Evolutionary conservation across 2,797 vertebrate genomes (phyloP), one percentile per base, ranked within the genome.

Genomic region (Intellagama lesueurii): DNA sequence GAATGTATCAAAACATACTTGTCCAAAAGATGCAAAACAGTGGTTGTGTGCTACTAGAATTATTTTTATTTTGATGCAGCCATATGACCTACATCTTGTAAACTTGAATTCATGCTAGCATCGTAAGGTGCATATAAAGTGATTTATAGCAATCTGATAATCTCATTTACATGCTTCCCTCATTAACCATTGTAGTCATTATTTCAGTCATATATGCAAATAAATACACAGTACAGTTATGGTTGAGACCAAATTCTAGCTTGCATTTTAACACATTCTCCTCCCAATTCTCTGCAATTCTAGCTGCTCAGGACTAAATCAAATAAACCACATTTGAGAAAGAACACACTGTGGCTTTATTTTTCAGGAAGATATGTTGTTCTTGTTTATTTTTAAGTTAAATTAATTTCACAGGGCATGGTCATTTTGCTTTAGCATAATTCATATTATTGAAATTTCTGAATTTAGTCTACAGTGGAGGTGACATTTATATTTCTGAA

Each of bases 311-410:
- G n/a, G 87, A 81, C 2, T 84, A 87, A 52, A 87, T 72, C 35
- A 75, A 72, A 77, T 75, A 32, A 82, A 19, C 85, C 86, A 40
- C 77, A 79, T 89, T 69, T 86, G 52, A 68, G 83, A 49, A 75
- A 30, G 56, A 93, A 93, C 81, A 91, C 90, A 72, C 91, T 24
- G 2, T 17, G 40, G 49, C 2, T 56, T 49, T 91, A 92, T 87
- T 88, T 28, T 44, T 91, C 17, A 68, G 86, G 60, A 91, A 88
- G 93, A 30, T 87, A 80, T n/a, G 70, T 90, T 88, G 70, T 90
- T 88, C 88, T 35, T 88, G 87, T 91, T 7, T 0, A 16, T 92
- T 91, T 87, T 47, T 66, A 79, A 85, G 40, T 66, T 85, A 81
- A 81, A 89, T 81, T 66, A 85, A 89, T 81, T 75, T 89, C 68